phyloP scores from a whole-genome alignment of 2,113 vertebrate species.

The Bos taurus region ARS-UCD2.0 NC_037334.1:29259001-29259500 shows the following conservation, averaged over 20 bases:
- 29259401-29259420: neutral
- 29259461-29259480: neutral
- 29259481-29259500: neutral
- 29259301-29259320: conserved; percentile 30
- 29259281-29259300: neutral
- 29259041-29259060: neutral
- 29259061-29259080: neutral
- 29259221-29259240: neutral
- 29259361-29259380: neutral
- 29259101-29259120: neutral
- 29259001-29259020: neutral
- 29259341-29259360: neutral
- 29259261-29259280: neutral
- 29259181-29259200: neutral
- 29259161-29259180: neutral
- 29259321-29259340: neutral
- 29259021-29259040: neutral
- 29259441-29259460: neutral
- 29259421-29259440: neutral
- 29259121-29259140: neutral
- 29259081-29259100: neutral
- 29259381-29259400: neutral
- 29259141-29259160: neutral
- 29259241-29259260: conserved; percentile 24
- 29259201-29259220: neutral